Evolutionary conservation across 2,797 vertebrate genomes (phyloP).

Genomic region (Microhierax caerulescens): DNA sequence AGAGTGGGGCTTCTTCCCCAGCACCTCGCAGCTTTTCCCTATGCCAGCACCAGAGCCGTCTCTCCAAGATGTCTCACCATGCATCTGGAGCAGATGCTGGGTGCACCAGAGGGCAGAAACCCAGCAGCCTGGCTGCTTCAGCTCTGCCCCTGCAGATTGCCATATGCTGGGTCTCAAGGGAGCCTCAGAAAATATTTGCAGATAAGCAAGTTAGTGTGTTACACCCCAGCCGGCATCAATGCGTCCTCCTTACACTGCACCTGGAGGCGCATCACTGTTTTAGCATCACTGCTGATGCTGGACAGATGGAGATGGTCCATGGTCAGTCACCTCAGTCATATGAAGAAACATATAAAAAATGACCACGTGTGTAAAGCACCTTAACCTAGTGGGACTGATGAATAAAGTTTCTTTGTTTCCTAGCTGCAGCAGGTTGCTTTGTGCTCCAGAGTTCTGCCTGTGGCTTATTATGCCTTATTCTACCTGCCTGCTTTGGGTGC

Average conservation of each 20-base stretch:
- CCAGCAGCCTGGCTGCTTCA: fast-evolving
- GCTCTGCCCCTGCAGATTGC: neutral
- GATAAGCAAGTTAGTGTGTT: neutral
- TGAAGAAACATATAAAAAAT: neutral
- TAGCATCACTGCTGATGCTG: neutral
- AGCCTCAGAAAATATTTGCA: neutral
- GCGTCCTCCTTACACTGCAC: neutral
- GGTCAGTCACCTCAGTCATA: neutral
- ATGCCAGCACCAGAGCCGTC: neutral
- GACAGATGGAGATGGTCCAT: neutral
- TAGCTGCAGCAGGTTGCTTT: neutral
- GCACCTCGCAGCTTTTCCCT: neutral
- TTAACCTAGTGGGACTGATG: neutral
- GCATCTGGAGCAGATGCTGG: fast-evolving
- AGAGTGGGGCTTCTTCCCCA: neutral
- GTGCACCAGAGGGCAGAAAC: fast-evolving
- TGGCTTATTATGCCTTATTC: neutral
- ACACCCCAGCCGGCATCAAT: fast-evolving
- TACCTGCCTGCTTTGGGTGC: neutral
- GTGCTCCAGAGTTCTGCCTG: neutral
- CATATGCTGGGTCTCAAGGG: fast-evolving
- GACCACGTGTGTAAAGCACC: fast-evolving
- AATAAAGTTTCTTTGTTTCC: neutral
- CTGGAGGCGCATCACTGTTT: fast-evolving
- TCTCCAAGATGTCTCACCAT: neutral